These are phyloP conservation scores for Nothura maculosa DNA, from an alignment of 2,797 vertebrate species.

Conservation along the genomic window DNA sequence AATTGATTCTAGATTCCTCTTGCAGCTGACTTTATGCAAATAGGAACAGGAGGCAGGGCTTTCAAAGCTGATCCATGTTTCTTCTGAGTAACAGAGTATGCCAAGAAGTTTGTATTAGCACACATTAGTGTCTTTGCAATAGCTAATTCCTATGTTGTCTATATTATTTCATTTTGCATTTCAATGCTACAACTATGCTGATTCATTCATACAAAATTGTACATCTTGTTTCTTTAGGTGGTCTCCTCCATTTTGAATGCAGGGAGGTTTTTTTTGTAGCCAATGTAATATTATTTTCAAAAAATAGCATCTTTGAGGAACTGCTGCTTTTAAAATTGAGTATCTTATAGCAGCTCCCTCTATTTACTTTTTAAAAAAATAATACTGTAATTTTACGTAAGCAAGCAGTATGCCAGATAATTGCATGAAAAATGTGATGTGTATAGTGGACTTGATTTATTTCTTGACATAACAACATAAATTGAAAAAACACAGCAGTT, in stretches of 20 bases:
- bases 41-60: neutral
- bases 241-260: neutral
- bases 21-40: neutral
- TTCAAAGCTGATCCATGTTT: neutral
- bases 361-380: slow-evolving; percentile 25
- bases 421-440: slow-evolving; percentile 49
- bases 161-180: neutral
- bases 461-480: slow-evolving; percentile 52
- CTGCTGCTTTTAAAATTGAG: neutral
- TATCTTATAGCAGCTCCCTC: neutral
- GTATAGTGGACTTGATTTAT: slow-evolving; percentile 32
- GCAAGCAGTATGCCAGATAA: neutral
- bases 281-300: neutral
- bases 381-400: slow-evolving; percentile 49
- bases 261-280: neutral
- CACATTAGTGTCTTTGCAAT: neutral
- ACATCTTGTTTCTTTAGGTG: neutral
- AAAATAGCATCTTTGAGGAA: neutral
- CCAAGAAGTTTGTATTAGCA: neutral
- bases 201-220: neutral
- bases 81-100: neutral
- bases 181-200: neutral
- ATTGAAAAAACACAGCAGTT: slow-evolving; percentile 53
- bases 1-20: neutral
- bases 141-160: neutral